Evolutionary conservation across 2,797 vertebrate genomes (phyloP), one percentile per base, ranked within the genome.

Genomic region (Notolepis coatsorum): DNA sequence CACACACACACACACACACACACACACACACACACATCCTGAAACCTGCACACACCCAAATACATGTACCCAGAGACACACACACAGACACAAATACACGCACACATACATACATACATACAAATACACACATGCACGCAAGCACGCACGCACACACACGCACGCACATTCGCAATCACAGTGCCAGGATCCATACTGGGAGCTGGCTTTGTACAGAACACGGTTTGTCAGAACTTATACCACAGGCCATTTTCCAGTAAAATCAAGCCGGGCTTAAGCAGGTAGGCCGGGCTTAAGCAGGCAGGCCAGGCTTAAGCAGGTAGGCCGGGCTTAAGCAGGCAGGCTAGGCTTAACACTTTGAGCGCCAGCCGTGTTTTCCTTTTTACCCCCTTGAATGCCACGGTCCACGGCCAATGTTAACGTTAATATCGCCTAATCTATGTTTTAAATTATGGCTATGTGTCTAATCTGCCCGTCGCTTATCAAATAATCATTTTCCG

Each of bases 231-330:
- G 52, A 80, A 69, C 76, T 73, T 70, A 73, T 57, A 83, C 84
- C 77, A 75, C 67, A 72, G 75, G 84, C 81, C 66, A 75, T 82
- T 83, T 86, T 84, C 81, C 86, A 82, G 82, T 80, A 70, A 81
- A 83, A 79, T 71, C 63, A 79, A 79, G 82, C 56, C 55, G 61
- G 78, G 70, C 75, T 88, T 83, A 86, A 10, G 12, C 35, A 12
- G 35, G n/a, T n/a, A n/a, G n/a, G n/a, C n/a, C n/a, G n/a, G n/a
- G n/a, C n/a, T n/a, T n/a, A n/a, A n/a, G n/a, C n/a, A n/a, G n/a
- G n/a, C n/a, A n/a, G n/a, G n/a, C 35, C 35, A 5, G 10, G 7
- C 10, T 37, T 10, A 3, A 13, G 35, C 33, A 1, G 33, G 4
- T 13, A 35, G 33, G 33, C 33, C 8, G 30, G n/a, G n/a, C n/a